Conservation (phyloP, 2,888 invertebrate species). For the Carpatolechia fugitivella region DNA sequence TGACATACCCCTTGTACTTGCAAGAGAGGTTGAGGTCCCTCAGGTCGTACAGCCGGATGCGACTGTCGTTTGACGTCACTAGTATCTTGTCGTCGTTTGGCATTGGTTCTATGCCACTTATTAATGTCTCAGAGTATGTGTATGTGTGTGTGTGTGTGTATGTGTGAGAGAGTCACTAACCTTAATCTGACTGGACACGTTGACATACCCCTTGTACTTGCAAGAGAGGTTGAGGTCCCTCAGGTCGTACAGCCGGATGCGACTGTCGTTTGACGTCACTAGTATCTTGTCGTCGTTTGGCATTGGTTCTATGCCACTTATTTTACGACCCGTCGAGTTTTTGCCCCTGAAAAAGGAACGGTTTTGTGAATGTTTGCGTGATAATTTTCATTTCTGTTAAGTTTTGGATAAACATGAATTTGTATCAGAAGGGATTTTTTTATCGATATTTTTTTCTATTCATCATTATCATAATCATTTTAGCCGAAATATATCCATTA, state of each 20-base stretch:
- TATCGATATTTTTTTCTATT: no score
- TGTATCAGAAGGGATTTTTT: no score
- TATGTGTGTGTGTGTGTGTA: constrained; percentile 86
- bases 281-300: constrained; percentile 96
- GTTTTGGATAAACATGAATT: no score
- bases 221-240: constrained; percentile 96
- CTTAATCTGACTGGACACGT: constrained; percentile 97
- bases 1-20: constrained; percentile 95
- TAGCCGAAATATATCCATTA: no score
- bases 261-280: constrained; percentile 98
- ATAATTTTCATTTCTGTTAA: no score
- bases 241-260: constrained; percentile 96
- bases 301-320: constrained; percentile 98
- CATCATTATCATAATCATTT: no score
- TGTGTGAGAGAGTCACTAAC: constrained; percentile 81
- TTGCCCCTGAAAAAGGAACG: constrained; percentile 83
- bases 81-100: no score
- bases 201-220: constrained; percentile 95
- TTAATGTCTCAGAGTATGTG: constrained; percentile 45
- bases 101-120: no score
- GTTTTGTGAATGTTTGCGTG: neutral
- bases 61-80: constrained; percentile 95
- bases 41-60: constrained; percentile 96
- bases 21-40: constrained; percentile 96
- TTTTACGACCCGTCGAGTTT: constrained; percentile 96